phyloP scores from a whole-genome alignment of 2,113 vertebrate genomes.

The Felis catus region DNA sequence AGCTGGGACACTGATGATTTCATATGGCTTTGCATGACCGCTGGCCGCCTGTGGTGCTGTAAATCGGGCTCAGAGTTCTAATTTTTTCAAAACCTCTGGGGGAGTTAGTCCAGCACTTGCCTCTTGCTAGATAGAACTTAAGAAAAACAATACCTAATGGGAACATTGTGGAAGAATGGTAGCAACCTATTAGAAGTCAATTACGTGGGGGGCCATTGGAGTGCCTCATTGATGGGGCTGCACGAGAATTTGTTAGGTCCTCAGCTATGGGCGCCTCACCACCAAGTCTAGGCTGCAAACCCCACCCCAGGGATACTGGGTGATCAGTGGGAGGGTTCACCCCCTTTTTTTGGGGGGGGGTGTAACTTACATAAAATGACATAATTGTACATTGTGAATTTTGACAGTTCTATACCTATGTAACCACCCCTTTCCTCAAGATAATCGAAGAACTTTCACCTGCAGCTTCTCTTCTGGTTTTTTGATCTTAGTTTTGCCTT shows the following conservation, averaged over 20 bases:
- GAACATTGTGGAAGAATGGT: background rate
- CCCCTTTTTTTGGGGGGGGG: background rate
- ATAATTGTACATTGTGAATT: background rate
- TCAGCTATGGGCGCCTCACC: background rate
- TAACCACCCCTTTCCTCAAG: background rate
- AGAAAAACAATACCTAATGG: conserved; percentile 29
- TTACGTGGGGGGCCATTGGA: background rate
- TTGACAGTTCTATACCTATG: background rate
- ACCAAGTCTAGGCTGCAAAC: background rate
- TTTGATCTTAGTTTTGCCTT: background rate
- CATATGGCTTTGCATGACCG: conserved; percentile 78
- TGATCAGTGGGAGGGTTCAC: background rate
- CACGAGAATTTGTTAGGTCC: background rate
- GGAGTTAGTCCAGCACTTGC: background rate
- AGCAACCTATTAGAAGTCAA: background rate
- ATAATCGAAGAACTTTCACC: background rate
- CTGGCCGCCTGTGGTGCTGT: conserved; percentile 79
- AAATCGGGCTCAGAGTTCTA: conserved; percentile 80
- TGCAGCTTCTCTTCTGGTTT: background rate
- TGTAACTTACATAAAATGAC: background rate
- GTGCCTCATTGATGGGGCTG: conserved; percentile 26
- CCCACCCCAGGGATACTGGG: too few relatives aligned
- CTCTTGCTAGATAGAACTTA: conserved; percentile 23
- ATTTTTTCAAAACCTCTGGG: conserved; percentile 75
- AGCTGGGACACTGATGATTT: conserved; percentile 87